phyloP scores from a whole-genome alignment of 2,797 vertebrate species.

The Leptodactylus fallax region DNA sequence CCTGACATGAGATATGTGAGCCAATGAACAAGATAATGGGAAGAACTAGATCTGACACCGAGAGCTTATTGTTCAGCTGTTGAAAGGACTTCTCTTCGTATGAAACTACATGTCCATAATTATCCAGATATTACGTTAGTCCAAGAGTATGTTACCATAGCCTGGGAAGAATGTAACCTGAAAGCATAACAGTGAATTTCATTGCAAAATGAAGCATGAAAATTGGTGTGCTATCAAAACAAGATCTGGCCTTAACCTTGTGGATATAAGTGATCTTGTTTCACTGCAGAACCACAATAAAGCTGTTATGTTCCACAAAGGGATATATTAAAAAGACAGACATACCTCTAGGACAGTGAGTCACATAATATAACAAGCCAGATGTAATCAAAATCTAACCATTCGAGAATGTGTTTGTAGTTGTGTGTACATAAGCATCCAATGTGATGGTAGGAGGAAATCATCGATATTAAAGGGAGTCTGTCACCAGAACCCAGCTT shows the following conservation, averaged over 20 bases:
- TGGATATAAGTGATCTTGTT: conserved; percentile 23
- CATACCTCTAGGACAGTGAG: conserved; percentile 31
- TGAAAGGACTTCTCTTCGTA: conserved; percentile 41
- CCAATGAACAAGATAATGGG: conserved; percentile 23
- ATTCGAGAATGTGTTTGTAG: conserved; percentile 16
- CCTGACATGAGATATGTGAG: neutral
- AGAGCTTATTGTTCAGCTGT: conserved; percentile 27
- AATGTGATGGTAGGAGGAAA: neutral
- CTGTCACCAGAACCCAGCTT: no score
- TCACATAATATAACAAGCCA: conserved; percentile 1
- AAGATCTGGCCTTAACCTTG: conserved; percentile 10
- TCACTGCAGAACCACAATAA: conserved; percentile 36
- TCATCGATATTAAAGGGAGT: neutral
- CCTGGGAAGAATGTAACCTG: conserved; percentile 29
- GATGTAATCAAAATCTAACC: conserved; percentile 12
- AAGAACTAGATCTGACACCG: neutral
- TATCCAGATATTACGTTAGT: conserved; percentile 30
- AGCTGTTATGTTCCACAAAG: conserved; percentile 25
- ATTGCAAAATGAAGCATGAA: conserved; percentile 29
- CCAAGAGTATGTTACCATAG: conserved; percentile 1
- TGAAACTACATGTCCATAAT: conserved; percentile 22
- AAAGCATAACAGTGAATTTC: conserved; percentile 38
- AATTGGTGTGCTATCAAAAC: conserved; percentile 18
- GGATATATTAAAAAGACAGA: conserved; percentile 22
- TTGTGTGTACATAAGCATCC: neutral